Percentiles rank a stretch among this genome's conserved stretches.
Conservation (phyloP, 2,113 vertebrate species). For the Mormyrus iriodes region DNA sequence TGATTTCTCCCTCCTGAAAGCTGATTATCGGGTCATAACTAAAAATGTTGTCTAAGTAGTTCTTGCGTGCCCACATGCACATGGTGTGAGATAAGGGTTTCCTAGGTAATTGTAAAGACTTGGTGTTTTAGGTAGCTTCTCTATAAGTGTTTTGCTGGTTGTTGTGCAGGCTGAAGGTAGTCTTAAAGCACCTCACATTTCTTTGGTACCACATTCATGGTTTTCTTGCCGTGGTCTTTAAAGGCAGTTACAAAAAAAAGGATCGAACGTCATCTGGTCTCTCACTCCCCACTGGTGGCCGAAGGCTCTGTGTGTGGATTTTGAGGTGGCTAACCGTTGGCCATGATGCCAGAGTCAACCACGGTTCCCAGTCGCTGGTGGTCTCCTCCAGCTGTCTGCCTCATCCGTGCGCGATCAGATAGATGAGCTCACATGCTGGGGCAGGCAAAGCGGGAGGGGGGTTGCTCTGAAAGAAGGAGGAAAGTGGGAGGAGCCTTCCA, state of each 20-base stretch:
- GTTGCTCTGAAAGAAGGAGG: not conserved
- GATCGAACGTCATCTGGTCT: constrained; percentile 16
- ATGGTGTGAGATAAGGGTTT: not conserved
- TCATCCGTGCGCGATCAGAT: constrained; percentile 32
- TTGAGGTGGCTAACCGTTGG: not conserved
- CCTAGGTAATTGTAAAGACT: not conserved
- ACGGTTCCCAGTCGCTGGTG: not conserved
- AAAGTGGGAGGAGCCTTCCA: constrained; percentile 43
- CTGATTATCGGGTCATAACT: not conserved
- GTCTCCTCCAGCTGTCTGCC: constrained; percentile 26
- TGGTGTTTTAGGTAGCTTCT: not conserved
- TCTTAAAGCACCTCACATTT: not conserved
- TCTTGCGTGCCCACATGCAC: not conserved
- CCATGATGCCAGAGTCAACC: not conserved
- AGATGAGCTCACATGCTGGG: constrained; percentile 35
- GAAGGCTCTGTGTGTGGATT: not conserved
- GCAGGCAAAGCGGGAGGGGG: constrained; percentile 19
- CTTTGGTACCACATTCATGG: not conserved
- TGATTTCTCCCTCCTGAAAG: not conserved
- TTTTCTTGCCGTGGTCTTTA: not conserved
- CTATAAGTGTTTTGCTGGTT: not conserved
- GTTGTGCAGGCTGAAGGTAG: not conserved
- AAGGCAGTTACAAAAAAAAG: constrained; percentile 22
- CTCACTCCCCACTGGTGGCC: not conserved
- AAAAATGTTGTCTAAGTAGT: not conserved